phyloP scores from a whole-genome alignment of 2,888 invertebrate species.

The Phania funesta region DNA sequence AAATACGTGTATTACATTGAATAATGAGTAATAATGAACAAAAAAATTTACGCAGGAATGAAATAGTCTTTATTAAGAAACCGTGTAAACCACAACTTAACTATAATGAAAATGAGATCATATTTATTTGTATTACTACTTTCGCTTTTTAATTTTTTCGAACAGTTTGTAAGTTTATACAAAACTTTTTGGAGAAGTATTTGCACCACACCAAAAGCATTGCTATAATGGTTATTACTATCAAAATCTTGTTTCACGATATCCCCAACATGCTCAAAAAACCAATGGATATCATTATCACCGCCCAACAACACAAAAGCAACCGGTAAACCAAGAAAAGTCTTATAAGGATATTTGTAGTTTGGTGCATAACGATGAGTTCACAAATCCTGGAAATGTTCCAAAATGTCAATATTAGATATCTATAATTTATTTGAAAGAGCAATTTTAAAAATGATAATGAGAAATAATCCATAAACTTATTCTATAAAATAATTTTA shows the following conservation, averaged over 20 bases:
- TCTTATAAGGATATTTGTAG: slow-evolving; percentile 75
- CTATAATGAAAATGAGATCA: slow-evolving; percentile 36
- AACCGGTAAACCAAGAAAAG: slow-evolving; percentile 27
- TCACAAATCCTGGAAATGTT: slow-evolving; percentile 73
- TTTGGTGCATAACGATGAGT: slow-evolving; percentile 74
- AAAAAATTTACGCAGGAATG: not conserved
- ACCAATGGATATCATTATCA: slow-evolving; percentile 53
- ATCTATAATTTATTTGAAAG: not conserved
- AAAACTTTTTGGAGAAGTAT: slow-evolving; percentile 11
- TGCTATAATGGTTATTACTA: slow-evolving; percentile 66
- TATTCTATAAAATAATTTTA: too few relatives aligned
- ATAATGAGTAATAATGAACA: not conserved
- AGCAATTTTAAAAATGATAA: not conserved
- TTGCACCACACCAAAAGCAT: slow-evolving; percentile 23
- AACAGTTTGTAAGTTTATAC: slow-evolving; percentile 4
- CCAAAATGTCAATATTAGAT: slow-evolving; percentile 73
- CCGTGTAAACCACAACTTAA: slow-evolving; percentile 2
- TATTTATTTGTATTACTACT: slow-evolving; percentile 11
- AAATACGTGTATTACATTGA: not conserved
- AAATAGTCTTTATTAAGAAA: slow-evolving; percentile 22
- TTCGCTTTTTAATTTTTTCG: not conserved
- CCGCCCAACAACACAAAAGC: not conserved
- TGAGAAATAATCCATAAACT: too few relatives aligned
- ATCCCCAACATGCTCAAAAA: slow-evolving; percentile 51
- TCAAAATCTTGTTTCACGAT: slow-evolving; percentile 45